These are phyloP conservation scores for Meandrina meandrites DNA, from an alignment of 92 coral and sea anemone species.

Conservation along the genomic window DNA sequence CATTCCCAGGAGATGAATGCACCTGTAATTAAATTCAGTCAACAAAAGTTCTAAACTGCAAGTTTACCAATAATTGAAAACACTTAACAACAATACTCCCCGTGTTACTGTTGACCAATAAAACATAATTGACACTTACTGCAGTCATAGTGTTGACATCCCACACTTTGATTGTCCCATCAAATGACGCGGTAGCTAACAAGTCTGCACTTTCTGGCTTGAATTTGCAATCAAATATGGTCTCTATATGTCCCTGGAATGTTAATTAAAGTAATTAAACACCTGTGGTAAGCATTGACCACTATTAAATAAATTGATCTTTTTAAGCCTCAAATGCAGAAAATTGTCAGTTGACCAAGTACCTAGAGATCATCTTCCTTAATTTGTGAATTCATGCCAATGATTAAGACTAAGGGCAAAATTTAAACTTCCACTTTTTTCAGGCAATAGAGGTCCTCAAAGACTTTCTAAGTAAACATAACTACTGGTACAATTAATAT, in stretches of 20 bases:
- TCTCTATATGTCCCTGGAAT: slow-evolving; percentile 92
- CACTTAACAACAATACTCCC: too few species aligned
- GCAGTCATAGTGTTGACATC: slow-evolving; percentile 93
- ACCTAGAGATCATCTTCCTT: not conserved
- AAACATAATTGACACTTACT: slow-evolving; percentile 61
- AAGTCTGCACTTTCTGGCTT: slow-evolving; percentile 92
- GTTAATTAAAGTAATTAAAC: too few species aligned
- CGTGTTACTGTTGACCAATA: too few species aligned
- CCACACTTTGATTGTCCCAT: slow-evolving; percentile 99
- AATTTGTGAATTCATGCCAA: too few species aligned
- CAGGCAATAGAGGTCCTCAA: too few species aligned
- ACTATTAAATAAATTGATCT: not conserved
- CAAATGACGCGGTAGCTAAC: slow-evolving; percentile 97
- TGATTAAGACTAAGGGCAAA: too few species aligned
- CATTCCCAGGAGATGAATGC: slow-evolving; percentile 94
- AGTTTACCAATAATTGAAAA: too few species aligned
- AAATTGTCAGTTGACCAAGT: not conserved
- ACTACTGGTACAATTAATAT: too few species aligned
- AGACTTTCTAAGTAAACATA: too few species aligned
- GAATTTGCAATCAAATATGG: slow-evolving; percentile 96
- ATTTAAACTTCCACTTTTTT: too few species aligned
- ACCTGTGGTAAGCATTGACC: not conserved
- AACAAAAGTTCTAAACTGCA: not conserved
- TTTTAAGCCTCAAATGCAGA: too few species aligned
- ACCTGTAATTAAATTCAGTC: slow-evolving; percentile 55